Percentiles rank a stretch among this genome's conserved stretches.
Evolutionary conservation across 2,797 vertebrate species (phyloP).

Genomic region (Hipposideros larvatus): DNA sequence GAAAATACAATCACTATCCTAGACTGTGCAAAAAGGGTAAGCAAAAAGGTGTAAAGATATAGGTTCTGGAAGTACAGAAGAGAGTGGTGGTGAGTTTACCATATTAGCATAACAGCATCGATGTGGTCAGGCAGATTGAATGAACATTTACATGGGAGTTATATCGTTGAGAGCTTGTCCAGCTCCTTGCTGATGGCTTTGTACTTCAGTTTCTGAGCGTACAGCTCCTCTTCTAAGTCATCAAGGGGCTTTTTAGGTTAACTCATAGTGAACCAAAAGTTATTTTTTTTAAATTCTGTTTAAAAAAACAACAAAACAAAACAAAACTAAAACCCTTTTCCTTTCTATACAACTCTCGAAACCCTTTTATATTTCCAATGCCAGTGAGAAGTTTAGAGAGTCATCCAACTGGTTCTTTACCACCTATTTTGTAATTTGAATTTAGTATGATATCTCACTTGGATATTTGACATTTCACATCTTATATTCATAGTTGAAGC

Average conservation of each 20-base stretch:
- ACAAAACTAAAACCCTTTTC: neutral
- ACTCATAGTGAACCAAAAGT: neutral
- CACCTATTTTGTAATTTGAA: neutral
- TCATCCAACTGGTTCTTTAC: neutral
- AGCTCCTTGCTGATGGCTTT: constrained; percentile 99
- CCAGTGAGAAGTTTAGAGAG: neutral
- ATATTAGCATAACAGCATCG: constrained; percentile 80
- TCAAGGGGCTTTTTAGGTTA: neutral
- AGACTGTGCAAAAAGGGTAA: constrained; percentile 75
- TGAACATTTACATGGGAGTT: constrained; percentile 98
- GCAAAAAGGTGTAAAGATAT: constrained; percentile 56
- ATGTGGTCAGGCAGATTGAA: constrained; percentile 84
- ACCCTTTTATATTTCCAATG: neutral
- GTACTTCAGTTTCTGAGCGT: constrained; percentile 99
- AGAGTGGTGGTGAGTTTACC: constrained; percentile 73
- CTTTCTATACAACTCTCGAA: neutral
- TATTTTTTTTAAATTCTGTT: neutral
- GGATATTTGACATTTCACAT: neutral
- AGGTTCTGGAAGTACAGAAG: neutral
- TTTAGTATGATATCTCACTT: constrained; percentile 18
- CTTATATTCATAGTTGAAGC: neutral
- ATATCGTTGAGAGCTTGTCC: constrained; percentile 99
- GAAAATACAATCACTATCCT: neutral
- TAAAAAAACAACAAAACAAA: no score
- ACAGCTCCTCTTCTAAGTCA: constrained; percentile 94